phyloP scores from a whole-genome alignment of 2,888 invertebrate species.

The Neria commutata region DNA sequence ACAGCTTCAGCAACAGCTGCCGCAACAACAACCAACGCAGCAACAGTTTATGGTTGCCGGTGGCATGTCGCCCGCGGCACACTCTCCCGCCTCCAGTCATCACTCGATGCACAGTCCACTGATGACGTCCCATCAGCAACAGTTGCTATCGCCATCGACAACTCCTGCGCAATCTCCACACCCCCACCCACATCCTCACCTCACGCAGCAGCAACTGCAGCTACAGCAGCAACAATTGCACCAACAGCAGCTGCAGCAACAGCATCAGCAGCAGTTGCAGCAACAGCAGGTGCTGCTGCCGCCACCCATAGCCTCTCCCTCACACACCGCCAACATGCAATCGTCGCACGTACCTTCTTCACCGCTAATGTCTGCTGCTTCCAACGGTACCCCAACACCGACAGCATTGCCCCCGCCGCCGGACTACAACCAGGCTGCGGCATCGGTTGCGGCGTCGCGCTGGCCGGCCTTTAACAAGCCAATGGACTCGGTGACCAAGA shows the following conservation, averaged over 20 bases:
- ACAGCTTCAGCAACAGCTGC: slow-evolving; percentile 44
- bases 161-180: slow-evolving; percentile 43
- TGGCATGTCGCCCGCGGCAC: slow-evolving; percentile 48
- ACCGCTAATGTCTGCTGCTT: slow-evolving; percentile 25
- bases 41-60: slow-evolving; percentile 42
- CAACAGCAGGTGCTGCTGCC: slow-evolving; percentile 17
- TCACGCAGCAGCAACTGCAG: slow-evolving; percentile 39
- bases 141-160: slow-evolving; percentile 47
- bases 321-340: slow-evolving; percentile 35
- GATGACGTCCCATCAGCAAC: slow-evolving; percentile 45
- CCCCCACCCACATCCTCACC: slow-evolving; percentile 44
- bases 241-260: slow-evolving; percentile 36
- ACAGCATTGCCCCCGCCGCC: slow-evolving; percentile 42
- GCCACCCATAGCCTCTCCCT: slow-evolving; percentile 20
- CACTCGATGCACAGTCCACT: slow-evolving; percentile 56
- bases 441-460: slow-evolving; percentile 53
- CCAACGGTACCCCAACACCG: slow-evolving; percentile 28
- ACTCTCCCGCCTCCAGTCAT: slow-evolving; percentile 56
- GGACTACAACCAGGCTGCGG: slow-evolving; percentile 53
- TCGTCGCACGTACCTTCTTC: slow-evolving; percentile 45
- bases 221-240: slow-evolving; percentile 36
- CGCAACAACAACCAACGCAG: slow-evolving; percentile 36
- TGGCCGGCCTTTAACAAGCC: slow-evolving; percentile 62
- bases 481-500: slow-evolving; percentile 70
- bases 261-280: slow-evolving; percentile 24